Base-by-base conservation (phyloP, 2,113 vertebrate genomes). In the Alexandromys fortis region DNA sequence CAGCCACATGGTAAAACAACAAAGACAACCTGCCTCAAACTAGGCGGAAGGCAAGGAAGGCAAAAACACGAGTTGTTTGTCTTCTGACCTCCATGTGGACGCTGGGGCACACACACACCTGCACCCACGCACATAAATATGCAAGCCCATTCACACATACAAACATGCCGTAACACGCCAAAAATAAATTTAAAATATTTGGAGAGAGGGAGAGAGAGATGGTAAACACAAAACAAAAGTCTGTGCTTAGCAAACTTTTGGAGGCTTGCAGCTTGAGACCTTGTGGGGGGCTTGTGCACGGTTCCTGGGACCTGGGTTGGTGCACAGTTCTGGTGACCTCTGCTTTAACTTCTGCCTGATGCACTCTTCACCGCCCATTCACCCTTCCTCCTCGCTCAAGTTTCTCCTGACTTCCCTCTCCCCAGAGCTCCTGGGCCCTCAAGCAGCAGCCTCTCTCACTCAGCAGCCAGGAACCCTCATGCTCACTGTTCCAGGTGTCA, bases 391-490 rank as follows among this genome's bases (percentile, higher is more conserved):
- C 0, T 86, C 12, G 38, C 33, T 30, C 55, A 12, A 35, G 65
- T 33, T 38, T 72, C 19, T 72, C 70, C 70, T 7, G 7, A 72
- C 70, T n/a, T 35, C 70, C n/a, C 35, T 45, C 16, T 70, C 24
- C 24, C 47, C 85, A 58, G n/a, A 5, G 26, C 63, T 65, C 52
- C 16, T 22, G 52, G 55, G 47, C 86, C 52, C 21, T 0, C 0
- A 3, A 10, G 19, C 30, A 22, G 30, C 38, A 0, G 12, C 45
- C 35, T 55, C 55, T 65, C 35, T 63, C 38, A 0, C 35, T 61
- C 3, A 3, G 52, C 52, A n/a, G 33, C 42, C 14, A 38, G 3
- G 7, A 33, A 0, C 13, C 24, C 4, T 35, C 21, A 22, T 0
- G 0, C 35, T 12, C 2, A 5, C 86, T 12, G 47, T 52, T 85